A percentile compares a stretch with the other conserved stretches of the same genome.
Evolutionary conservation across 2,888 invertebrate genomes (phyloP).

Genomic region (Griposia aprilina): DNA sequence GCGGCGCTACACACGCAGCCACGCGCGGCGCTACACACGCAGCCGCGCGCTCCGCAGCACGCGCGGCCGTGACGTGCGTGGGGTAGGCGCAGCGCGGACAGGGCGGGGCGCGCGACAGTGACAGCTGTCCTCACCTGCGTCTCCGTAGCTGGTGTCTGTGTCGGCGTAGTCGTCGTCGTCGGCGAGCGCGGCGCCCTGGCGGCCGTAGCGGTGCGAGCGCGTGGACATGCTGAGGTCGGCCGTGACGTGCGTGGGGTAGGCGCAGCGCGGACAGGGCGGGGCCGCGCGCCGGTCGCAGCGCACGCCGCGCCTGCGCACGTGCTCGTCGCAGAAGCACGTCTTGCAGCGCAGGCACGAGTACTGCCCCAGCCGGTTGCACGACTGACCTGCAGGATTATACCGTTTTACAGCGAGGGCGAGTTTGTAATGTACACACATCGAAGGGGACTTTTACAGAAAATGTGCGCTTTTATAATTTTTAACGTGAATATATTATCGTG

Average conservation of each 20-base stretch:
- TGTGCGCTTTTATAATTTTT: neutral
- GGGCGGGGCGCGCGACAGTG: constrained; percentile 87
- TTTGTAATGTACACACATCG: neutral
- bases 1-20: no score
- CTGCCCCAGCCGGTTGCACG: constrained; percentile 98
- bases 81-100: constrained; percentile 98
- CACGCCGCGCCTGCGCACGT: constrained; percentile 93
- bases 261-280: constrained; percentile 98
- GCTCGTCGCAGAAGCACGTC: constrained; percentile 98
- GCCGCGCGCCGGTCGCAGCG: constrained; percentile 73
- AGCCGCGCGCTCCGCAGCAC: no score
- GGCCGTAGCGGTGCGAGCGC: constrained; percentile 96
- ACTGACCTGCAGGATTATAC: constrained; percentile 92
- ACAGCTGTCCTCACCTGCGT: neutral
- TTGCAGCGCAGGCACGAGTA: constrained; percentile 99
- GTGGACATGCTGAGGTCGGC: constrained; percentile 99
- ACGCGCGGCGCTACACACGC: no score
- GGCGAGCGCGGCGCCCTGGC: constrained; percentile 93
- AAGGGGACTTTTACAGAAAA: neutral
- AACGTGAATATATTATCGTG: neutral
- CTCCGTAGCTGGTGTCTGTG: constrained; percentile 62
- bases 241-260: constrained; percentile 97
- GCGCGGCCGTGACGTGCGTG: constrained; percentile 96
- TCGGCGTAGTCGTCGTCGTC: constrained; percentile 92
- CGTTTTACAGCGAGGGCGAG: no score